These are phyloP conservation scores for Drepana arcuata DNA, from an alignment of 1,140 invertebrate species.

Conservation along the genomic window DNA sequence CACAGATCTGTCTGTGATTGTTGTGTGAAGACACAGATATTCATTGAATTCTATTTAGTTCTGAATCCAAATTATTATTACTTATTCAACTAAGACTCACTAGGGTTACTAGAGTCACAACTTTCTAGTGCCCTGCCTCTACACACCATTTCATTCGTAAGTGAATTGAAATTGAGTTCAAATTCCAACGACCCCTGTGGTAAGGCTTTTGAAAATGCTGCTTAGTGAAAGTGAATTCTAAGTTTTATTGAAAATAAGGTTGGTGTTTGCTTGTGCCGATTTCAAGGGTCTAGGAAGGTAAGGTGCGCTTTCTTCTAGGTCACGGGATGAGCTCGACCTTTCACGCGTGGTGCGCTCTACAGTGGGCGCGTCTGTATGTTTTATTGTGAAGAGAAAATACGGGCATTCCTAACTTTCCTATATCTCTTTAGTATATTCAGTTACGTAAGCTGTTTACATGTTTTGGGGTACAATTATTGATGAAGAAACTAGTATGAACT, in stretches of 20 bases:
- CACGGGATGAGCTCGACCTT: conserved; percentile 61
- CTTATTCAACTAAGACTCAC: conserved; percentile 43
- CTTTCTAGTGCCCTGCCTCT: conserved; percentile 40
- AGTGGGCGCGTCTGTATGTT: conserved; percentile 50
- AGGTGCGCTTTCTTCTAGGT: conserved; percentile 47
- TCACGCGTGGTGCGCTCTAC: conserved; percentile 47
- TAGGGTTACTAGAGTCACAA: conserved; percentile 38
- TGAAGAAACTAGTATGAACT: too few relatives aligned
- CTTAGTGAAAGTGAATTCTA: conserved; percentile 15
- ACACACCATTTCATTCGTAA: conserved; percentile 16
- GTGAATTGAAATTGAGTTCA: conserved; percentile 23
- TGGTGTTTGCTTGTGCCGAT: conserved; percentile 8
- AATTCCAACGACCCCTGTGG: conserved; percentile 26
- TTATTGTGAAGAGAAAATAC: too few relatives aligned
- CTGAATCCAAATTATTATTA: conserved; percentile 46
- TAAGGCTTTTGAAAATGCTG: conserved; percentile 9
- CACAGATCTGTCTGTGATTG: background rate
- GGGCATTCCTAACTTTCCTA: too few relatives aligned
- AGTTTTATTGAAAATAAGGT: conserved; percentile 19
- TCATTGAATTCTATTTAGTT: conserved; percentile 12
- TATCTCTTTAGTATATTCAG: too few relatives aligned
- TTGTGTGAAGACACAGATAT: background rate
- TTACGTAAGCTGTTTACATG: too few relatives aligned
- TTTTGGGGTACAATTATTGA: too few relatives aligned
- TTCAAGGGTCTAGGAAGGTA: conserved; percentile 18